A percentile compares a stretch with the other conserved stretches of the same genome.
These are phyloP conservation scores for Prietella phreatophila DNA, from an alignment of 2,113 vertebrate genomes.

Conservation along the genomic window DNA sequence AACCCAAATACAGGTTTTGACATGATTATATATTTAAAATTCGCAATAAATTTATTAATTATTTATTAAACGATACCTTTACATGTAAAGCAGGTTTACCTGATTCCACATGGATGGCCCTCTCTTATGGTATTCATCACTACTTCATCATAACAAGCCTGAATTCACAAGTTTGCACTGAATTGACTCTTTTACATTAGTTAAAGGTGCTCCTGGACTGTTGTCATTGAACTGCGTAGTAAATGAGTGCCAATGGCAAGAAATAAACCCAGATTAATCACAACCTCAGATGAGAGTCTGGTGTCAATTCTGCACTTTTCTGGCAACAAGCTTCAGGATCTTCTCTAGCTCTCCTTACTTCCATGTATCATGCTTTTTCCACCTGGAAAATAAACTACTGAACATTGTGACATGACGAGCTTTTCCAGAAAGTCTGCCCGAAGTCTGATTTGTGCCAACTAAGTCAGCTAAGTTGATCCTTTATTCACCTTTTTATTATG, in stretches of 20 bases:
- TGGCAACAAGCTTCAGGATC: not conserved
- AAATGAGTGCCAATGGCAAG: not conserved
- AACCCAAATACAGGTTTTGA: not conserved
- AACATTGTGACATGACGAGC: not conserved
- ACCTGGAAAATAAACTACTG: not conserved
- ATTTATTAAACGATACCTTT: too few species aligned
- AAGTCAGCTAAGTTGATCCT: not conserved
- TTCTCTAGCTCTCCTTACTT: not conserved
- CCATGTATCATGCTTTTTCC: not conserved
- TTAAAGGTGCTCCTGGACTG: not conserved
- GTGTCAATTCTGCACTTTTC: not conserved
- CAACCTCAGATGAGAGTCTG: not conserved
- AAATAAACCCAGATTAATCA: not conserved
- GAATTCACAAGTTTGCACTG: too few species aligned
- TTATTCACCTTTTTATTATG: not conserved
- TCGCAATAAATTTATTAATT: too few species aligned
- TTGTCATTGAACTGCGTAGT: not conserved
- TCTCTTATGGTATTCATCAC: too few species aligned
- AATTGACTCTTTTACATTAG: too few species aligned
- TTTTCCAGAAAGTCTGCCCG: not conserved
- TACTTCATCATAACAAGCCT: too few species aligned
- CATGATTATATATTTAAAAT: not conserved
- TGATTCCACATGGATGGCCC: too few species aligned
- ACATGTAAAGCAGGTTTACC: not conserved
- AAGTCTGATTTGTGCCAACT: not conserved